phyloP scores from a whole-genome alignment of 2,888 invertebrate species.

The Lithophane leautieri region DNA sequence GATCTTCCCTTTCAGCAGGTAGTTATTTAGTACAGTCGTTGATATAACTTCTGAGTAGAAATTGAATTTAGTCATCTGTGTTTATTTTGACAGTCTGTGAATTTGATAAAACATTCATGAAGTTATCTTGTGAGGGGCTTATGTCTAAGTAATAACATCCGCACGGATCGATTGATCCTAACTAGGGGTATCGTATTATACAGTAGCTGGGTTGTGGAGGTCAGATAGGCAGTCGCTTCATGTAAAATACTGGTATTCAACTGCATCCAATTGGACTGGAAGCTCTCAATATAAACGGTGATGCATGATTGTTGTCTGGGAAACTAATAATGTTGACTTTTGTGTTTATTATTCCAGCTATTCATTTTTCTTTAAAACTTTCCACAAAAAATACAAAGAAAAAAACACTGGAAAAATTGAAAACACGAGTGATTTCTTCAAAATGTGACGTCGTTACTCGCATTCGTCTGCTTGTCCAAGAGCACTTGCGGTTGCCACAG shows the following conservation, averaged over 20 bases:
- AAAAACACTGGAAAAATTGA: background rate
- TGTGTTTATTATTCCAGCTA: too few relatives aligned
- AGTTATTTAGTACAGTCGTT: constrained; percentile 4
- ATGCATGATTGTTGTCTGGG: background rate
- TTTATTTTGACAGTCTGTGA: background rate
- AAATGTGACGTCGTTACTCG: constrained; percentile 49
- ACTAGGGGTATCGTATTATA: too few relatives aligned
- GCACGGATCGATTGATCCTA: too few relatives aligned
- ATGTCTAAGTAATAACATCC: too few relatives aligned
- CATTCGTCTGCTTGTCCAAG: constrained; percentile 60
- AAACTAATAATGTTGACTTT: background rate
- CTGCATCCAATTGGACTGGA: too few relatives aligned
- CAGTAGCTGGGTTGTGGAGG: too few relatives aligned
- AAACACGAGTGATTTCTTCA: constrained; percentile 38
- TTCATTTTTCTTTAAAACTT: background rate
- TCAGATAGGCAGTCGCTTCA: too few relatives aligned
- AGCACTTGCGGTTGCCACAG: constrained; percentile 68
- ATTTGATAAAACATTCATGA: background rate
- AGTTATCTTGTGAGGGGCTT: too few relatives aligned
- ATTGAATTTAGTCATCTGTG: constrained; percentile 20
- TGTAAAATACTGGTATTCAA: too few relatives aligned
- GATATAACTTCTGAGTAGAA: constrained; percentile 17
- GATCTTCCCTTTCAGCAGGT: constrained; percentile 16
- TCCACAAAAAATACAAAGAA: background rate
- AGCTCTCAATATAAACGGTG: too few relatives aligned